Evolutionary conservation across 2,888 invertebrate genomes (phyloP).

Genomic region (Listrodromus nycthemerus): DNA sequence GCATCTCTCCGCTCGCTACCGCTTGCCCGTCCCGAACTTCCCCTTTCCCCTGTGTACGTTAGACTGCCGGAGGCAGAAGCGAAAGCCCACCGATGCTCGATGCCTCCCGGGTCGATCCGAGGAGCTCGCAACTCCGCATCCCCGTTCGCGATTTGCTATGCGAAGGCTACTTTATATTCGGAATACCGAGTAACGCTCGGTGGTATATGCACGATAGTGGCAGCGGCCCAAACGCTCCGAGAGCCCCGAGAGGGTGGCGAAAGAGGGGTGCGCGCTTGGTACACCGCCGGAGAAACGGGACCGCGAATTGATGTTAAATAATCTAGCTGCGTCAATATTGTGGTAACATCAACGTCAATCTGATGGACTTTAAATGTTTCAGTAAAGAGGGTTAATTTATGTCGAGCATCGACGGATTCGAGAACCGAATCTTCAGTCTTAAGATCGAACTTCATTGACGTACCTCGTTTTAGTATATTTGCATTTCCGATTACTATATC

Average conservation of each 20-base stretch:
- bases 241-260: slow-evolving; percentile 35
- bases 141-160: slow-evolving; percentile 46
- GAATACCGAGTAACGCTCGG: slow-evolving; percentile 72
- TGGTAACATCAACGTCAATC: slow-evolving; percentile 16
- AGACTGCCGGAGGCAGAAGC: slow-evolving; percentile 22
- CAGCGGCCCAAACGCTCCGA: slow-evolving; percentile 32
- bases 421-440: not conserved
- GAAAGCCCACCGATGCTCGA: slow-evolving; percentile 42
- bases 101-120: slow-evolving; percentile 23
- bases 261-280: slow-evolving; percentile 29
- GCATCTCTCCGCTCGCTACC: slow-evolving; percentile 33
- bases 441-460: not conserved
- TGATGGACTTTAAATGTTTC: not conserved
- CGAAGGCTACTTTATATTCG: slow-evolving; percentile 77
- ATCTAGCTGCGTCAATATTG: slow-evolving; percentile 45
- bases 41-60: slow-evolving; percentile 48
- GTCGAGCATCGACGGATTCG: not conserved
- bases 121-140: slow-evolving; percentile 47
- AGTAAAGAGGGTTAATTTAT: not conserved
- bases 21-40: slow-evolving; percentile 50
- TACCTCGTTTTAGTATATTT: too few relatives aligned
- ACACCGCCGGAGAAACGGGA: slow-evolving; percentile 53
- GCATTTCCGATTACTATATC: too few relatives aligned
- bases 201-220: slow-evolving; percentile 62
- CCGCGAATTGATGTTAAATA: slow-evolving; percentile 54